Percentiles rank a stretch among this genome's conserved stretches.
These are phyloP conservation scores for Aradophagus sp. DNA, from an alignment of 1,140 invertebrate genomes.

Conservation along the genomic window DNA sequence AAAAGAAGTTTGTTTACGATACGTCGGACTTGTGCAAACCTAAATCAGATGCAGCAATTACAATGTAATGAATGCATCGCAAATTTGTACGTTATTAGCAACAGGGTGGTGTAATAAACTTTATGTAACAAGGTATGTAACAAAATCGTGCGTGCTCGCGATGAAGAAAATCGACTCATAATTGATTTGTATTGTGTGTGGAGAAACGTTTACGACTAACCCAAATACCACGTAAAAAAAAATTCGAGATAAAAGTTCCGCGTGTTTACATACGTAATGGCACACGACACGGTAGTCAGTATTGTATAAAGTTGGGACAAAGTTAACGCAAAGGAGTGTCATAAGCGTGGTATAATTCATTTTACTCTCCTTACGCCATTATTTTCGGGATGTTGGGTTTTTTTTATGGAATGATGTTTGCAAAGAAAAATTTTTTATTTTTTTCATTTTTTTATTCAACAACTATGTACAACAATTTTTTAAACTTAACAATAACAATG, in stretches of 20 bases:
- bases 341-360: too few relatives aligned
- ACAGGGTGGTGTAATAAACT: constrained; percentile 32
- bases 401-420: background rate
- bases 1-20: too few relatives aligned
- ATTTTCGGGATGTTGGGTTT: too few relatives aligned
- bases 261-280: too few relatives aligned
- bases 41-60: constrained; percentile 48
- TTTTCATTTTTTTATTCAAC: too few relatives aligned
- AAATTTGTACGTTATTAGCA: constrained; percentile 49
- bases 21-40: constrained; percentile 36
- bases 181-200: constrained; percentile 42
- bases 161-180: constrained; percentile 34
- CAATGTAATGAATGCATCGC: constrained; percentile 42
- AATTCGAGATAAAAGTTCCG: constrained; percentile 1
- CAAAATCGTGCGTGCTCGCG: constrained; percentile 28
- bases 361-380: too few relatives aligned
- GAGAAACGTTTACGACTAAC: too few relatives aligned
- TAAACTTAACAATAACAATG: too few relatives aligned
- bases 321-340: background rate
- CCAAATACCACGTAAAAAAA: constrained; percentile 2
- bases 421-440: too few relatives aligned
- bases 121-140: constrained; percentile 43
- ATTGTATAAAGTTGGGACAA: too few relatives aligned
- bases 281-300: too few relatives aligned
- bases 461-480: too few relatives aligned